phyloP scores from a whole-genome alignment of 2,888 invertebrate genomes.

The Acheta domesticus region DNA sequence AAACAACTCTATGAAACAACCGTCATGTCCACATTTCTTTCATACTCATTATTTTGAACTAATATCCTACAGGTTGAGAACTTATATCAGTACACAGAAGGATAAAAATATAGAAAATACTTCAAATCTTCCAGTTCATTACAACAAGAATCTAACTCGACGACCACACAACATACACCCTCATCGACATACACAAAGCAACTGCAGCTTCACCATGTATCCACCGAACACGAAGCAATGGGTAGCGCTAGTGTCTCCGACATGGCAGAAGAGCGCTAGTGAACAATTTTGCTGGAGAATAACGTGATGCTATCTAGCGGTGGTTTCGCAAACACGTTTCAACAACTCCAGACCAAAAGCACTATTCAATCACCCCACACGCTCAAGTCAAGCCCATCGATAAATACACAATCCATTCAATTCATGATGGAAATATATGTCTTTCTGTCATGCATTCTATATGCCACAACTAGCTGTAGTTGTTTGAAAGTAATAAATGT shows the following conservation, averaged over 20 bases:
- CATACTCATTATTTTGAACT: no score
- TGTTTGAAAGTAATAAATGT: no score
- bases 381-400: no score
- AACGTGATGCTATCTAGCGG: neutral
- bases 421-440: neutral
- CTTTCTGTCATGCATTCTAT: no score
- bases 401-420: neutral
- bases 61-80: no score
- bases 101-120: neutral
- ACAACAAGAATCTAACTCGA: neutral
- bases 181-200: constrained; percentile 3
- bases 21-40: neutral
- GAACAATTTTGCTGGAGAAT: neutral
- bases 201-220: neutral
- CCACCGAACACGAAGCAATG: neutral
- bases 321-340: no score
- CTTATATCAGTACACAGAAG: no score
- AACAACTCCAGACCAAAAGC: no score
- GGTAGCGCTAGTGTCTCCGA: neutral
- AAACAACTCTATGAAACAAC: neutral
- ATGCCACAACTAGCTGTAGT: no score
- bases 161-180: neutral
- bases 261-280: neutral
- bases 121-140: neutral
- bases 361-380: no score